Conservation (phyloP, 2,113 vertebrate species). For the Origma solitaria region DNA sequence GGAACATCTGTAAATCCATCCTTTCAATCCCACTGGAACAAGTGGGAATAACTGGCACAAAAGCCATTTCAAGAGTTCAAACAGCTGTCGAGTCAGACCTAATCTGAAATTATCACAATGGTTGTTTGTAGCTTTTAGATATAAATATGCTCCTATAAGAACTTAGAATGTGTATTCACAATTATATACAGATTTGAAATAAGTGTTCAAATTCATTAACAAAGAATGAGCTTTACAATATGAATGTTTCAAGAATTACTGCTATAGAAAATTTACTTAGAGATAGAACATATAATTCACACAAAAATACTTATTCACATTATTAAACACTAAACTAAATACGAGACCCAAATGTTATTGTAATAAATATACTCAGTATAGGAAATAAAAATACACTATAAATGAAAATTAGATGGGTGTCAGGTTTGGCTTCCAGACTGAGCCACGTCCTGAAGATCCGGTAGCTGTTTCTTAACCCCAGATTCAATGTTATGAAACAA, state of each 20-base stretch:
- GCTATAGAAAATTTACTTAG: neutral
- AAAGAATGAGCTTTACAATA: neutral
- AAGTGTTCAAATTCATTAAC: neutral
- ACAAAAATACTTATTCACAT: neutral
- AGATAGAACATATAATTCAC: neutral
- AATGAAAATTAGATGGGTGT: neutral
- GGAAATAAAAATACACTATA: neutral
- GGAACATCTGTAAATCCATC: rapidly evolving
- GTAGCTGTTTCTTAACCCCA: neutral
- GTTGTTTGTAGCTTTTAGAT: neutral
- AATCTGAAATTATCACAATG: neutral
- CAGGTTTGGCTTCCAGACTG: neutral
- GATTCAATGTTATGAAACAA: neutral
- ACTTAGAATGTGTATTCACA: neutral
- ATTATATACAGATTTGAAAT: neutral
- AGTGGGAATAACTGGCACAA: neutral
- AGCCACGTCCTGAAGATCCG: neutral
- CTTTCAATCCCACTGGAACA: neutral
- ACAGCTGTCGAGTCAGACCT: neutral
- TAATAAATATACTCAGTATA: neutral
- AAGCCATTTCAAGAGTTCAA: neutral
- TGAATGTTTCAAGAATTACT: neutral
- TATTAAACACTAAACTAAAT: neutral
- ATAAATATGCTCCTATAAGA: neutral
- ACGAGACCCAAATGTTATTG: neutral